These are phyloP conservation scores for Mythimna impura DNA, from an alignment of 2,888 invertebrate genomes.

Conservation along the genomic window DNA sequence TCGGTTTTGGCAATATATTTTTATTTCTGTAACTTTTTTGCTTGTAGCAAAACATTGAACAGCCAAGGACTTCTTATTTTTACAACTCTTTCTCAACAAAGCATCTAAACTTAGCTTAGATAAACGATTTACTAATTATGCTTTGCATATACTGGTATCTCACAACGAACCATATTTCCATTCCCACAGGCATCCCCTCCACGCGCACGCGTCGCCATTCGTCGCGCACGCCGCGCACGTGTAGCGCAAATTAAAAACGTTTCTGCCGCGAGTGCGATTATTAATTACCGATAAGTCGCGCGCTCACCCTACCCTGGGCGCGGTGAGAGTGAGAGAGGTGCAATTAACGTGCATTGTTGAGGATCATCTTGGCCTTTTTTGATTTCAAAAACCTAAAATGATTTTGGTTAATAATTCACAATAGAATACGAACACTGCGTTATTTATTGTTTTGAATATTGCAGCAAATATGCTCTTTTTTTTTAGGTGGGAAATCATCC, in stretches of 20 bases:
- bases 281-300: conserved; percentile 81
- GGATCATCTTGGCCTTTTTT: conserved; percentile 59
- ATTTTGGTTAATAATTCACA: conserved; percentile 20
- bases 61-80: neutral
- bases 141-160: conserved; percentile 29
- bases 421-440: neutral
- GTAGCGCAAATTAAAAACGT: conserved; percentile 87
- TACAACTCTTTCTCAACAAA: neutral
- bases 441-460: too few relatives aligned
- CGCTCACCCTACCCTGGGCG: conserved; percentile 73
- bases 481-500: too few relatives aligned
- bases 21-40: conserved; percentile 21
- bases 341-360: conserved; percentile 77
- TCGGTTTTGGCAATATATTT: conserved; percentile 30
- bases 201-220: conserved; percentile 82
- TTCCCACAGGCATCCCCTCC: conserved; percentile 62
- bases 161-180: conserved; percentile 59
- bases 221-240: conserved; percentile 86
- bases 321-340: conserved; percentile 84
- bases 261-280: conserved; percentile 79
- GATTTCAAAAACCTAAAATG: conserved; percentile 37
- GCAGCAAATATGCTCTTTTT: too few relatives aligned
- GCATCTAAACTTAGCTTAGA: neutral
- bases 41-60: conserved; percentile 7
- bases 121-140: neutral